Evolutionary conservation across 2,113 vertebrate species (phyloP).

Genomic region (Motacilla alba): DNA sequence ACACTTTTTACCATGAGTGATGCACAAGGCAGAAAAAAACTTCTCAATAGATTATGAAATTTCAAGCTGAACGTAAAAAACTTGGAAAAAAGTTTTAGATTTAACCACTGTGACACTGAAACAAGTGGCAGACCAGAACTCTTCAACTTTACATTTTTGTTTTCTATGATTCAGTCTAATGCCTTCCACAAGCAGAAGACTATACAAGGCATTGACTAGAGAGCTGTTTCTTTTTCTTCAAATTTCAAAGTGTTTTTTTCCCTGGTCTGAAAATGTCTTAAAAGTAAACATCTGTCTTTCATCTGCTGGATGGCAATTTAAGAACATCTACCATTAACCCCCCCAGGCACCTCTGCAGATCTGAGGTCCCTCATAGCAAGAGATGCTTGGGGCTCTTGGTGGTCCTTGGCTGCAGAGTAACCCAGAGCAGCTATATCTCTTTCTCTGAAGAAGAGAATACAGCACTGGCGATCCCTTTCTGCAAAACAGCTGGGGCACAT

Average conservation of each 20-base stretch:
- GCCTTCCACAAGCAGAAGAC: not conserved
- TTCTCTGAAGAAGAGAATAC: not conserved
- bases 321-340: conserved; percentile 26
- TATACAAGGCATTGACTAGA: not conserved
- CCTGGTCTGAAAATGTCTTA: not conserved
- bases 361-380: not conserved
- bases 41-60: not conserved
- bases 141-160: not conserved
- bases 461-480: not conserved
- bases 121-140: not conserved
- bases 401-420: not conserved
- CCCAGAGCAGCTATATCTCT: not conserved
- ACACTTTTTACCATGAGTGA: not conserved
- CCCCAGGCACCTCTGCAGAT: not conserved
- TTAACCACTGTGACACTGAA: not conserved
- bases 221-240: not conserved
- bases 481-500: not conserved
- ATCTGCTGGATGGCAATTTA: not conserved
- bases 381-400: not conserved
- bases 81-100: not conserved
- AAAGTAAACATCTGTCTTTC: conserved; percentile 57
- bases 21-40: not conserved
- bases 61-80: not conserved
- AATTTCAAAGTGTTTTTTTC: conserved; percentile 14
- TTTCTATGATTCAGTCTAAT: not conserved